A percentile compares a stretch with the other conserved stretches of the same genome.
These are phyloP conservation scores for Acanthurus tractus DNA, from an alignment of 2,797 vertebrate species.

Conservation along the genomic window DNA sequence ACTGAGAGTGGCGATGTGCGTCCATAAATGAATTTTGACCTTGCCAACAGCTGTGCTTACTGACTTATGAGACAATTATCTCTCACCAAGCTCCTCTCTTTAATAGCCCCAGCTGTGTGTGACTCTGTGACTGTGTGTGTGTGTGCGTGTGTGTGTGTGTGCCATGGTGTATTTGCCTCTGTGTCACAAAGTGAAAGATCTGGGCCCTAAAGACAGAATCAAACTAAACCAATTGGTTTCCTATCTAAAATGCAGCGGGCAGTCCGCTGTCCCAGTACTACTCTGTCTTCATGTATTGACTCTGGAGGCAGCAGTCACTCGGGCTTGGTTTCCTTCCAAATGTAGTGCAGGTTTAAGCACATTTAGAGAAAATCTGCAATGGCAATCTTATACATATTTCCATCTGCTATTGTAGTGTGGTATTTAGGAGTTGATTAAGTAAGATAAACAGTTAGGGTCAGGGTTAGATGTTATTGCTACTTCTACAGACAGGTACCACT, in stretches of 20 bases:
- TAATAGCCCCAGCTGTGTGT: constrained; percentile 69
- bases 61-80: constrained; percentile 87
- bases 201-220: constrained; percentile 67
- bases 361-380: no score
- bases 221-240: constrained; percentile 61
- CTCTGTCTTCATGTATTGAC: constrained; percentile 3
- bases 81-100: constrained; percentile 65
- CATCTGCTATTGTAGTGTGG: not conserved
- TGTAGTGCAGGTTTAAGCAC: not conserved
- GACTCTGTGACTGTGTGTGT: constrained; percentile 30
- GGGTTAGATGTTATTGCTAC: no score
- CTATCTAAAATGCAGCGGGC: constrained; percentile 39
- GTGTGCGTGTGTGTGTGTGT: constrained; percentile 23
- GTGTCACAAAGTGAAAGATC: constrained; percentile 60
- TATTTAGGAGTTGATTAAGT: not conserved
- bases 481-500: not conserved
- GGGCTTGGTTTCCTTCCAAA: not conserved
- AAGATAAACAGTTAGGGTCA: not conserved
- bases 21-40: constrained; percentile 83
- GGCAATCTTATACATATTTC: not conserved
- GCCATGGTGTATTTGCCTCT: constrained; percentile 28
- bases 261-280: constrained; percentile 16
- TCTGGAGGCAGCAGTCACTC: constrained; percentile 22
- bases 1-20: constrained; percentile 45
- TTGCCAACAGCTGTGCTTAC: constrained; percentile 86